A percentile compares a stretch with the other conserved stretches of the same genome.
Evolutionary conservation across 2,888 invertebrate species (phyloP).

Genomic region (Nomada ruficornis): DNA sequence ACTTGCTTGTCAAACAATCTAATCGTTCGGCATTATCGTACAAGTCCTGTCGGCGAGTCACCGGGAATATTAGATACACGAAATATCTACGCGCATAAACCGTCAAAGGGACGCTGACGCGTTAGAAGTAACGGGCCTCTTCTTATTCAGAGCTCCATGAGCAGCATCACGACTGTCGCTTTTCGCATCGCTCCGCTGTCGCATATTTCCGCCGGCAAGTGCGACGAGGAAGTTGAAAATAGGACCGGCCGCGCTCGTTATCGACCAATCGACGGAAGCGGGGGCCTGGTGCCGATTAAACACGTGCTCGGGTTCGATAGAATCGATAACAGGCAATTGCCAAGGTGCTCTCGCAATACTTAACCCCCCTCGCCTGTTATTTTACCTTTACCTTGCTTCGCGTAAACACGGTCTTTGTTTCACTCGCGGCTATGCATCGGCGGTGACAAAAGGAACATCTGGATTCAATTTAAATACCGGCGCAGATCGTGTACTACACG

Average conservation of each 20-base stretch:
- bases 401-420: neutral
- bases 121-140: conserved; percentile 41
- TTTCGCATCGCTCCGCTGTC: conserved; percentile 25
- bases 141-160: conserved; percentile 41
- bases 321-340: conserved; percentile 49
- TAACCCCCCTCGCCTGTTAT: conserved; percentile 24
- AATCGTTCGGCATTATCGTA: conserved; percentile 57
- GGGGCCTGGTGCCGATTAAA: conserved; percentile 44
- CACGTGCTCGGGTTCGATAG: conserved; percentile 57
- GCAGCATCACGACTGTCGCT: neutral
- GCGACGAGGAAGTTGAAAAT: conserved; percentile 21
- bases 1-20: conserved; percentile 60
- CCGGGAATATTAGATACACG: conserved; percentile 30
- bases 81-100: conserved; percentile 40
- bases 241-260: conserved; percentile 53
- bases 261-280: conserved; percentile 54
- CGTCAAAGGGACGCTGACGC: conserved; percentile 20
- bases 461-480: neutral
- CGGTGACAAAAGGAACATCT: conserved; percentile 13
- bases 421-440: neutral
- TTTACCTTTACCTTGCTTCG: neutral
- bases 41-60: conserved; percentile 47
- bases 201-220: neutral
- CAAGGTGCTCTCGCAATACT: conserved; percentile 51
- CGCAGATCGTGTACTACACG: conserved; percentile 2